Evolutionary conservation across 2,888 invertebrate genomes (phyloP).

Genomic region (Leptogaster cylindrica): DNA sequence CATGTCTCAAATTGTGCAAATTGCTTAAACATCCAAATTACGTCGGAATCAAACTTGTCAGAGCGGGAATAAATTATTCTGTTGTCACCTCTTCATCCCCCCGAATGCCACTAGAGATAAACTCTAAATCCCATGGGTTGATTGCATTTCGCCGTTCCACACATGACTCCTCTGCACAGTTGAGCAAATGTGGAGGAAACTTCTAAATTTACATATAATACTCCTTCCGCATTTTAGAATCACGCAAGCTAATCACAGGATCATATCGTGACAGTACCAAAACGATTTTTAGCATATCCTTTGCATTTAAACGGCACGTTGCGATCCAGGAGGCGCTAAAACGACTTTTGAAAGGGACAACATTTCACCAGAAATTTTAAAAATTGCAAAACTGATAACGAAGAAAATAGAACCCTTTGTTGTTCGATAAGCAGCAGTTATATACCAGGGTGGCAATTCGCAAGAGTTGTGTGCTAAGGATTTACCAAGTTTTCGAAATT

Average conservation of each 20-base stretch:
- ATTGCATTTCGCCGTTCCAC: constrained; percentile 17
- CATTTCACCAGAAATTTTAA: constrained; percentile 14
- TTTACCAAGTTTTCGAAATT: constrained; percentile 15
- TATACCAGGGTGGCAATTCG: no score
- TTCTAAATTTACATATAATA: constrained; percentile 25
- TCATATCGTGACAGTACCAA: constrained; percentile 11
- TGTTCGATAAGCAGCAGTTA: no score
- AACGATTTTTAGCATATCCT: background rate
- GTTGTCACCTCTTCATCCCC: constrained; percentile 26
- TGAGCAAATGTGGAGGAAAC: constrained; percentile 21
- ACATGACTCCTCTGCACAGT: constrained; percentile 9
- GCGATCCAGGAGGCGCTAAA: no score
- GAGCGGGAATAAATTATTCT: constrained; percentile 25
- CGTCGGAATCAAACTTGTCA: constrained; percentile 26
- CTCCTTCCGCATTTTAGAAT: background rate
- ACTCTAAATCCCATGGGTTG: constrained; percentile 32
- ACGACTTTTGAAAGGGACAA: no score
- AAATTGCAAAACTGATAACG: constrained; percentile 28
- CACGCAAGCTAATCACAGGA: constrained; percentile 30
- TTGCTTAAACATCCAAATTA: constrained; percentile 31
- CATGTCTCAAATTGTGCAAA: constrained; percentile 11
- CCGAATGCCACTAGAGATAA: constrained; percentile 30
- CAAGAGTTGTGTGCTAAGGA: constrained; percentile 4
- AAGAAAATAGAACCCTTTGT: no score
- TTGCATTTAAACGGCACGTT: background rate